Evolutionary conservation across 2,113 vertebrate species (phyloP), one percentile per base, ranked within the genome.

Genomic region (Steatornis caripensis): DNA sequence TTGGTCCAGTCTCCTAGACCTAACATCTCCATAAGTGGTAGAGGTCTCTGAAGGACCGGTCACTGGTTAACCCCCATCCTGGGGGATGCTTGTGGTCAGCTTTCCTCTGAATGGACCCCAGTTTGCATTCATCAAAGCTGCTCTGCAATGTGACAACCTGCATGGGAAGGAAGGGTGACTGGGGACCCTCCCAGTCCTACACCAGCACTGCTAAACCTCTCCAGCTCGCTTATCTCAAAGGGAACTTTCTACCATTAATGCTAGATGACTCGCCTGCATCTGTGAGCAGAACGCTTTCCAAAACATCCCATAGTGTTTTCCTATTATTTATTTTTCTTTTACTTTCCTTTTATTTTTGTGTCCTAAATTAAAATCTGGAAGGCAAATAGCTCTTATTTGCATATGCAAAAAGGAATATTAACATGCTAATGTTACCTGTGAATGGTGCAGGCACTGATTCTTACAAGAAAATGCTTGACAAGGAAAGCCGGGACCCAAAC

Each of bases 261-360:
- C 5, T 41, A 41, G 14, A 15, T 53, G 61, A 12, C 15, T 12
- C 0, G 0, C 8, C 30, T 34, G 23, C 1, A 2, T 17, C 37
- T 68, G 19, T 15, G n/a, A 49, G 48, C 26, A 45, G 54, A 62
- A 30, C 22, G 12, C 11, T 68, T 81, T 60, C n/a, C 32, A 79
- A 94, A 90, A 81, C n/a, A 84, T 14, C 46, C 34, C 64, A 17
- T 3, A 19, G 11, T 10, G 7, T 15, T 85, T 64, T 87, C 51
- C 61, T 69, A 5, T 57, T 55, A 12, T 74, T n/a, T n/a, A n/a
- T n/a, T n/a, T n/a, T n/a, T n/a, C n/a, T n/a, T 90, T 41, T n/a
- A 19, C 12, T 84, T 51, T 18, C 27, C 2, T 45, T 36, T 41
- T 76, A 45, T 89, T 87, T 91, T 71, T 51, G 27, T 34, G 16